phyloP scores from a whole-genome alignment of 2,113 vertebrate genomes.

The Peromyscus californicus region DNA sequence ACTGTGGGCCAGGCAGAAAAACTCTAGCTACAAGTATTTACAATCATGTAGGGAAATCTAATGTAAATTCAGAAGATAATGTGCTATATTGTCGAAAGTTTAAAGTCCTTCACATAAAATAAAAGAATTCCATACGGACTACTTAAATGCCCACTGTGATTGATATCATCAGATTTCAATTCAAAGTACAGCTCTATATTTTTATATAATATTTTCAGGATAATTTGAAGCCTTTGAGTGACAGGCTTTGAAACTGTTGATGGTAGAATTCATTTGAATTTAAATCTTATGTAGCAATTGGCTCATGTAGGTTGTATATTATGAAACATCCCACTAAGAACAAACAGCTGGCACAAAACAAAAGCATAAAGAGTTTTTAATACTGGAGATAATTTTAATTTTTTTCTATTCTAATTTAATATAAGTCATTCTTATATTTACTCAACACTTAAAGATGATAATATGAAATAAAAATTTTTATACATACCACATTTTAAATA shows the following conservation, averaged over 20 bases:
- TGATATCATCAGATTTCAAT: conserved; percentile 39
- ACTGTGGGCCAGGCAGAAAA: too few relatives aligned
- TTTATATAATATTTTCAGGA: conserved; percentile 9
- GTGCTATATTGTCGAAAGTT: background rate
- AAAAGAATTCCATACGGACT: background rate
- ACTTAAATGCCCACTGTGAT: background rate
- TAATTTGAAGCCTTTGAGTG: background rate
- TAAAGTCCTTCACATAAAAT: background rate
- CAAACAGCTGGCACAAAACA: conserved; percentile 73
- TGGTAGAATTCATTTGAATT: conserved; percentile 55
- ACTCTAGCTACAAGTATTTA: too few relatives aligned
- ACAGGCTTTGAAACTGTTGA: background rate
- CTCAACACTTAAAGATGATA: conserved; percentile 72
- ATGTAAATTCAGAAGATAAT: background rate
- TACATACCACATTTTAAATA: conserved; percentile 33
- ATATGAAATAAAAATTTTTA: background rate
- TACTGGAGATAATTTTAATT: conserved; percentile 71
- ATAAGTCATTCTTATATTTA: conserved; percentile 64
- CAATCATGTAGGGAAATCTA: background rate
- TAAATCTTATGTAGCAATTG: conserved; percentile 73
- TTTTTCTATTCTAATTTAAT: conserved; percentile 79
- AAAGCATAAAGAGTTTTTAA: conserved; percentile 67
- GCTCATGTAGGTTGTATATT: conserved; percentile 17
- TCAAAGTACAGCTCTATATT: conserved; percentile 41
- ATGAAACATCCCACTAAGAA: conserved; percentile 43